Conservation (phyloP, 2,888 invertebrate species). For the Sesia bembeciformis region DNA sequence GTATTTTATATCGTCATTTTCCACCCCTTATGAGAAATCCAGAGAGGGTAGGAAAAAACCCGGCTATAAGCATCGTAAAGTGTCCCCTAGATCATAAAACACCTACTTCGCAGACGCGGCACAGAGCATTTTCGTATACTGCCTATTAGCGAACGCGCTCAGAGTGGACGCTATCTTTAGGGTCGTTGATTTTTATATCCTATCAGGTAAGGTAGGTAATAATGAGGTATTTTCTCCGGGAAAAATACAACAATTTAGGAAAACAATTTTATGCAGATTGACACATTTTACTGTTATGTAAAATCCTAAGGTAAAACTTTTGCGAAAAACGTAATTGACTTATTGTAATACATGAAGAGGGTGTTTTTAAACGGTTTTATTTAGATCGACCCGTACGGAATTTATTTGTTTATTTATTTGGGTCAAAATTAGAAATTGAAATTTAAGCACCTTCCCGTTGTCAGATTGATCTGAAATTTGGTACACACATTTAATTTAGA, state of each 20-base stretch:
- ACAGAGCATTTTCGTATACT: slow-evolving; percentile 3
- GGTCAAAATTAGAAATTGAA: too few species aligned
- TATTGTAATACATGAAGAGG: too few species aligned
- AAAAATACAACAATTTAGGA: not conserved
- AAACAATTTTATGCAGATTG: not conserved
- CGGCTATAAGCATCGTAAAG: slow-evolving; percentile 13
- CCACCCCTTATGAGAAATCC: slow-evolving; percentile 6
- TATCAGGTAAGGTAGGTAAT: not conserved
- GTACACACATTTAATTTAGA: too few species aligned
- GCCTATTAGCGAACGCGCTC: not conserved
- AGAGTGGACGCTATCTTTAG: not conserved
- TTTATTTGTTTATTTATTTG: too few species aligned
- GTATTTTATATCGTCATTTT: slow-evolving; percentile 12
- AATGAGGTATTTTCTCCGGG: not conserved
- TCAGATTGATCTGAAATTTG: too few species aligned
- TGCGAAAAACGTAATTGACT: not conserved
- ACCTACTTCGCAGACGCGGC: slow-evolving; percentile 6
- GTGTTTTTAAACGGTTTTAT: too few species aligned
- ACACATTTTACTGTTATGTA: not conserved
- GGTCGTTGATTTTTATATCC: not conserved
- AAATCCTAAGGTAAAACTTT: slow-evolving; percentile 6
- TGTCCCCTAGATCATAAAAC: slow-evolving; percentile 7
- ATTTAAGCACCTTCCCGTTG: too few species aligned
- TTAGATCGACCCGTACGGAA: too few species aligned
- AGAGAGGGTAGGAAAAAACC: slow-evolving; percentile 16